These are phyloP conservation scores for Ophion ellenae DNA, from an alignment of 2,888 invertebrate genomes.

Conservation along the genomic window DNA sequence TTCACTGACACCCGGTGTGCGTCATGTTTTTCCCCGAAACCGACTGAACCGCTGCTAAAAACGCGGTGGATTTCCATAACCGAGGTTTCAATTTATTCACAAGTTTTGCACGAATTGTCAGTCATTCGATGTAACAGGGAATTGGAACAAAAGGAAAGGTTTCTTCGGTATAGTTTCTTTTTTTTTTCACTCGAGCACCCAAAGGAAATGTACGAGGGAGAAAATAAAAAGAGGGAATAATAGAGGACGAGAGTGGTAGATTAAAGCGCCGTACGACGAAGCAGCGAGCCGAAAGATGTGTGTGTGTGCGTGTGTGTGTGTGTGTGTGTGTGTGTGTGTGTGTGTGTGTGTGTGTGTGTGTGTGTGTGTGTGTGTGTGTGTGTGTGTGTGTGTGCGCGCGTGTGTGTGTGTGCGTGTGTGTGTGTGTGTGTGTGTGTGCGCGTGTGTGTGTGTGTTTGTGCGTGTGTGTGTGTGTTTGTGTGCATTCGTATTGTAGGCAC, in stretches of 20 bases:
- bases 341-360: too few species aligned
- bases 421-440: neutral
- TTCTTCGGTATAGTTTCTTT: neutral
- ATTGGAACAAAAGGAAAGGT: constrained; percentile 12
- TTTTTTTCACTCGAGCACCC: constrained; percentile 34
- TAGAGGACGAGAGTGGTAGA: constrained; percentile 46
- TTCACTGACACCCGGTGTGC: neutral
- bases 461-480: neutral
- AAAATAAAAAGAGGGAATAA: constrained; percentile 50
- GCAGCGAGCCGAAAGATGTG: constrained; percentile 33
- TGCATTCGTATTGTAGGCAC: neutral
- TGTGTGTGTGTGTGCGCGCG: too few species aligned
- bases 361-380: too few species aligned
- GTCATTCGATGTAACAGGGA: neutral
- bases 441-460: neutral
- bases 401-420: too few species aligned
- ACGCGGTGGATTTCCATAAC: neutral
- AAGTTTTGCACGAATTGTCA: neutral
- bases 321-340: neutral
- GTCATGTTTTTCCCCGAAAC: neutral
- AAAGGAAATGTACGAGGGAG: constrained; percentile 40
- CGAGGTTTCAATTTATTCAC: constrained; percentile 1
- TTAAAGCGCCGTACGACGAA: constrained; percentile 40
- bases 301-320: neutral
- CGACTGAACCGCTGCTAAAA: neutral